phyloP scores from a whole-genome alignment of 2,888 invertebrate genomes.

The Parelbella ahira region DNA sequence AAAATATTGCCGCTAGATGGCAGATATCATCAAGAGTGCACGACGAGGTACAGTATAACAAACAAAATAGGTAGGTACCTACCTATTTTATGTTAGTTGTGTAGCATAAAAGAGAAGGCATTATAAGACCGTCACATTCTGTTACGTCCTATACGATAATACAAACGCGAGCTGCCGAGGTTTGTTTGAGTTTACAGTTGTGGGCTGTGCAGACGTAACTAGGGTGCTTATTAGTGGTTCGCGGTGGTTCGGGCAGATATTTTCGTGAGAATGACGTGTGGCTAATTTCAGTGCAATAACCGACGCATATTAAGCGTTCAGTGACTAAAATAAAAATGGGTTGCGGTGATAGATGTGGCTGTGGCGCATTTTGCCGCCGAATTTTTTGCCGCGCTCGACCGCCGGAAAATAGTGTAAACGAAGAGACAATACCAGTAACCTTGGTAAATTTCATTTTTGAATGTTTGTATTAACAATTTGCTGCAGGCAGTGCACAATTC shows the following conservation, averaged over 20 bases:
- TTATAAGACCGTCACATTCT: no score
- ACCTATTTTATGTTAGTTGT: no score
- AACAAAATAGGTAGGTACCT: no score
- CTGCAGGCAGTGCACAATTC: conserved; percentile 19
- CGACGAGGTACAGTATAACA: no score
- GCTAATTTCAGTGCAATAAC: conserved; percentile 34
- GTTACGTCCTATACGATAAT: no score
- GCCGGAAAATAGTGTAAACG: conserved; percentile 38
- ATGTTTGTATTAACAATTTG: conserved; percentile 6
- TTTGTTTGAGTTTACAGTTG: conserved; percentile 7
- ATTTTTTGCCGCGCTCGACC: conserved; percentile 55
- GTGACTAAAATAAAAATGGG: no score
- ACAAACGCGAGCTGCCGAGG: no score
- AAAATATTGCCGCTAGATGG: no score
- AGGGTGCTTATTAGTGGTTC: conserved; percentile 33
- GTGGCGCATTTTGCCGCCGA: conserved; percentile 59
- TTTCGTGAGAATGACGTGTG: conserved; percentile 51
- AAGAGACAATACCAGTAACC: conserved; percentile 45
- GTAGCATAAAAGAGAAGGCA: no score
- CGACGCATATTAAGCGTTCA: no score
- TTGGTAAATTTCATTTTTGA: conserved; percentile 44
- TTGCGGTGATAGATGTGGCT: conserved; percentile 54
- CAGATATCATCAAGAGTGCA: no score
- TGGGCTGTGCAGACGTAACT: conserved; percentile 30
- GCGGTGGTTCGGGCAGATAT: no score